Conservation (phyloP, 35 echinoderm and acorn worm genomes). For the Lytechinus pictus region DNA sequence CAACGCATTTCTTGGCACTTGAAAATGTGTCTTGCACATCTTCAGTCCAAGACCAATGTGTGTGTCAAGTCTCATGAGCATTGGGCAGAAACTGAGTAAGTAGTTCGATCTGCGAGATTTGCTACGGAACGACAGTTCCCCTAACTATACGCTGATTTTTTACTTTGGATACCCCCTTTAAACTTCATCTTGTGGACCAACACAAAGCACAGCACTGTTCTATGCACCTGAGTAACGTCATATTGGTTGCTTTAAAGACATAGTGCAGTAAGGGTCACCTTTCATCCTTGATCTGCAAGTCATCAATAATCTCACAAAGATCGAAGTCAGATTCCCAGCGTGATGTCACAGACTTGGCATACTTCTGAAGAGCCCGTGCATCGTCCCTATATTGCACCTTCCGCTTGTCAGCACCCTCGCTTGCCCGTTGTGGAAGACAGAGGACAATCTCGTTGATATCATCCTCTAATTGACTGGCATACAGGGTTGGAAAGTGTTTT, state of each 20-base stretch:
- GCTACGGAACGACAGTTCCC: too few relatives aligned
- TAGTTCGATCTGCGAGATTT: too few relatives aligned
- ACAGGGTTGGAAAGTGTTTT: constrained; percentile 58
- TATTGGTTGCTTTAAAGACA: background rate
- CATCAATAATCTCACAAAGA: constrained; percentile 47
- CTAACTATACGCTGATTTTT: too few relatives aligned
- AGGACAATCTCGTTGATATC: constrained; percentile 75
- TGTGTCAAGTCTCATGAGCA: too few relatives aligned
- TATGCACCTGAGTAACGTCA: background rate
- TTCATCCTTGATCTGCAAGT: constrained; percentile 48
- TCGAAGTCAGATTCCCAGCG: constrained; percentile 47
- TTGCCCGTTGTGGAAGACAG: constrained; percentile 32
- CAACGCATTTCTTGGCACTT: too few relatives aligned
- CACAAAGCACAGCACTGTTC: background rate
- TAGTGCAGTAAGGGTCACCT: background rate
- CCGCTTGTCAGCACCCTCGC: background rate
- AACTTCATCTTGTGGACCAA: too few relatives aligned
- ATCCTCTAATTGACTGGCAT: constrained; percentile 52
- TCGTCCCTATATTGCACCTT: background rate
- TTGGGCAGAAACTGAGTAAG: too few relatives aligned
- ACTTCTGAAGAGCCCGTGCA: constrained; percentile 40
- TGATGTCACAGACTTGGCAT: background rate
- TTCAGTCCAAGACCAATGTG: too few relatives aligned
- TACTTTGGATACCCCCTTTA: too few relatives aligned
- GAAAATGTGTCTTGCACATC: too few relatives aligned